Conservation (phyloP, 2,113 vertebrate species). For the Percina caprodes region DNA sequence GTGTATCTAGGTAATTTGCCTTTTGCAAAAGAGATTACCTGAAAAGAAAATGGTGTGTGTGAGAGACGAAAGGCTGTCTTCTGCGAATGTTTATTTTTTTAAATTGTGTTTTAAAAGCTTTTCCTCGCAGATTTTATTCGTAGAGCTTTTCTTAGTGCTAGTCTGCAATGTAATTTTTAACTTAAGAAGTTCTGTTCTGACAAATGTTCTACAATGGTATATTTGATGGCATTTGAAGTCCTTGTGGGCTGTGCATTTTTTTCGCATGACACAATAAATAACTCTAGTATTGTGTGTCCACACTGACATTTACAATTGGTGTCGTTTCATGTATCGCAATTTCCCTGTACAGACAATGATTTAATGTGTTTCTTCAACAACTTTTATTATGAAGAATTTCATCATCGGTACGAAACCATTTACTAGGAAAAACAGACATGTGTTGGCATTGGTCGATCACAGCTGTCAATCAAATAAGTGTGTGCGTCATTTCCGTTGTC, state of each 20-base stretch:
- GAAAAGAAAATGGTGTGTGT: background rate
- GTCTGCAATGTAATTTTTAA: background rate
- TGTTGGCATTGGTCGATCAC: constrained; percentile 66
- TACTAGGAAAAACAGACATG: background rate
- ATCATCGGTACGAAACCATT: constrained; percentile 55
- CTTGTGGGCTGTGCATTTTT: background rate
- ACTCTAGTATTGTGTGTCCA: background rate
- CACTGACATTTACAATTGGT: background rate
- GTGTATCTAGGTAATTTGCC: background rate
- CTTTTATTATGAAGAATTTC: constrained; percentile 66
- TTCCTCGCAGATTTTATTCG: background rate
- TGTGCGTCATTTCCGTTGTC: constrained; percentile 90
- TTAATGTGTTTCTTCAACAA: constrained; percentile 64
- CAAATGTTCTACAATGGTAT: background rate
- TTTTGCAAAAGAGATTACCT: background rate
- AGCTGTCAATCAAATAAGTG: constrained; percentile 75
- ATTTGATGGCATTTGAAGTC: background rate
- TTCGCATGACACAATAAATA: background rate
- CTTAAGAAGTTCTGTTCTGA: background rate
- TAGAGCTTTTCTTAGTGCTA: background rate
- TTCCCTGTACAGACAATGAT: constrained; percentile 41
- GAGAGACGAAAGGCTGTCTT: background rate
- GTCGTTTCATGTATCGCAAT: background rate
- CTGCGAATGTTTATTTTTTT: too few species aligned
- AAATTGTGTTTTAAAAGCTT: background rate